These are phyloP conservation scores for Sipha maydis DNA, from an alignment of 2,888 invertebrate genomes.

Conservation along the genomic window DNA sequence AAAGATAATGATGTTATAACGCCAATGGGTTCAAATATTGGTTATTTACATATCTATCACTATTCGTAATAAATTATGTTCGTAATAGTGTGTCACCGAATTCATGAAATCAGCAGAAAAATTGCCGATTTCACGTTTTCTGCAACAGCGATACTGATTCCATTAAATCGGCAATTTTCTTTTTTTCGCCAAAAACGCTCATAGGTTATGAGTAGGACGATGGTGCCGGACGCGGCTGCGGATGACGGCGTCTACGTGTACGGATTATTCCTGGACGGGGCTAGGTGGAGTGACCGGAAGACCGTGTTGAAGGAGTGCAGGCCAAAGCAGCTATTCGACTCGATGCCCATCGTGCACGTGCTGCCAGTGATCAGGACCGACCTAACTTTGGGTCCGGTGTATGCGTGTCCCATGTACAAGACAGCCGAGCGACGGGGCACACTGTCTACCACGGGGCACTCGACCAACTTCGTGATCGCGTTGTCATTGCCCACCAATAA, in stretches of 20 bases:
- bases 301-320: conserved; percentile 74
- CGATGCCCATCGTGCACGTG: conserved; percentile 82
- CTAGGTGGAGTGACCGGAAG: conserved; percentile 79
- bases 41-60: too few relatives aligned
- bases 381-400: conserved; percentile 72
- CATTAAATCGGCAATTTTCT: too few relatives aligned
- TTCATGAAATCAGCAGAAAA: too few relatives aligned
- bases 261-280: conserved; percentile 86
- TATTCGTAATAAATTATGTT: too few relatives aligned
- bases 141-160: too few relatives aligned
- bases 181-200: too few relatives aligned
- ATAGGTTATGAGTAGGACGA: neutral
- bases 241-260: conserved; percentile 77
- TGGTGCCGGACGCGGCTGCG: conserved; percentile 65
- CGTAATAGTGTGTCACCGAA: too few relatives aligned
- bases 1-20: too few relatives aligned
- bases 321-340: conserved; percentile 83
- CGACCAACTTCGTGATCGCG: conserved; percentile 85
- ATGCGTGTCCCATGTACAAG: conserved; percentile 82
- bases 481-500: conserved; percentile 77
- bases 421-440: conserved; percentile 82
- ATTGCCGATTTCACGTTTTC: too few relatives aligned
- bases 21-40: too few relatives aligned
- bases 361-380: conserved; percentile 72
- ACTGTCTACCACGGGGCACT: conserved; percentile 85